phyloP scores from a whole-genome alignment of 2,888 invertebrate species.

The Cordilura impudica region DNA sequence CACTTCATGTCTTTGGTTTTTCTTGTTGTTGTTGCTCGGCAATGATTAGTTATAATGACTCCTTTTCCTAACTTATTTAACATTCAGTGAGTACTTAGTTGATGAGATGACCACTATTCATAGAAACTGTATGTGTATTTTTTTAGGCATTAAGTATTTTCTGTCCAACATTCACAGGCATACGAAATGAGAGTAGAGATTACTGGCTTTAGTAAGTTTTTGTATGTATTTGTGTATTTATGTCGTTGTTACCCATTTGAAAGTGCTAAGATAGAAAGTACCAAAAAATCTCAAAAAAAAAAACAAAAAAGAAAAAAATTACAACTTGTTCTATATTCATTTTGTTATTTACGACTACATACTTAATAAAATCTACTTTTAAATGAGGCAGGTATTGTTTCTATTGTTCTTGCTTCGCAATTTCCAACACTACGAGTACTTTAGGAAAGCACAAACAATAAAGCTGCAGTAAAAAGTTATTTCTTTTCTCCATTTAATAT shows the following conservation, averaged over 20 bases:
- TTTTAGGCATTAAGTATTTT: too few species aligned
- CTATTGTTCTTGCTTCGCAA: not conserved
- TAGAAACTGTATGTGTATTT: too few species aligned
- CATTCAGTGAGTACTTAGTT: not conserved
- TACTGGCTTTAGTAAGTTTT: not conserved
- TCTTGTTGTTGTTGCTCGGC: too few species aligned
- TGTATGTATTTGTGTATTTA: not conserved
- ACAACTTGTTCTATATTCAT: not conserved
- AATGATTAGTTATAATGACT: not conserved
- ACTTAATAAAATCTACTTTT: slow-evolving; percentile 20
- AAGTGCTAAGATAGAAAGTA: not conserved
- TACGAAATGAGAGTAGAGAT: too few species aligned
- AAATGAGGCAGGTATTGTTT: not conserved
- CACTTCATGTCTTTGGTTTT: too few species aligned
- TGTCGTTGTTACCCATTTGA: not conserved
- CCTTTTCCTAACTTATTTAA: not conserved
- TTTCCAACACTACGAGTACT: not conserved
- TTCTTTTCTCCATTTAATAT: not conserved
- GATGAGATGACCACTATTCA: too few species aligned
- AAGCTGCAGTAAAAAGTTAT: not conserved
- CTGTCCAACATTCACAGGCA: too few species aligned
- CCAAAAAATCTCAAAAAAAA: not conserved
- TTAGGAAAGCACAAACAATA: slow-evolving; percentile 18
- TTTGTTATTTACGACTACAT: slow-evolving; percentile 30
- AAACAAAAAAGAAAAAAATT: not conserved